Conservation (phyloP, 2,797 vertebrate genomes). For the Halcyon leucocephala region DNA sequence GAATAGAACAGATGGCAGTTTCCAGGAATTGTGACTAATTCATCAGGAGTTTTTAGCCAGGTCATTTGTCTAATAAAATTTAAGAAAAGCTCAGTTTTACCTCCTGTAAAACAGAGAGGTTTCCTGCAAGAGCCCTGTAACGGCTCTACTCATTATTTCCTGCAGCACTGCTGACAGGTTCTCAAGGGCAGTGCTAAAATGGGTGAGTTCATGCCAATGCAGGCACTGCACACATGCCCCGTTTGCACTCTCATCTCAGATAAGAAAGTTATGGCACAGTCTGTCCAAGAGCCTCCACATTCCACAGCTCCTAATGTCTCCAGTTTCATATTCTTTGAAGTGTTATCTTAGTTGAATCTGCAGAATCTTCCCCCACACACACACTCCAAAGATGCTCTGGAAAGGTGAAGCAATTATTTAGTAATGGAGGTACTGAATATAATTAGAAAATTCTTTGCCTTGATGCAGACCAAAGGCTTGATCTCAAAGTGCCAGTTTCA, state of each 20-base stretch:
- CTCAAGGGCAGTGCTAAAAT: background rate
- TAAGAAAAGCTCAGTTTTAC: background rate
- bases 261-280: background rate
- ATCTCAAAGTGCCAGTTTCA: background rate
- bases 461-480: background rate
- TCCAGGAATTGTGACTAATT: background rate
- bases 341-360: background rate
- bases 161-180: background rate
- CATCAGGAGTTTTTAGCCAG: background rate
- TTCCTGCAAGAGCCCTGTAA: background rate
- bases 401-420: background rate
- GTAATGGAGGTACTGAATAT: background rate
- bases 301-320: background rate
- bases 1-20: background rate
- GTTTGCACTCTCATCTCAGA: background rate
- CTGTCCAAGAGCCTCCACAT: background rate
- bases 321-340: background rate
- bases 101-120: background rate
- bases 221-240: accelerated
- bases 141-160: background rate
- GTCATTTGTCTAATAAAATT: background rate
- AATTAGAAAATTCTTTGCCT: background rate
- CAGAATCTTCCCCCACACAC: background rate
- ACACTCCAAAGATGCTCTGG: background rate
- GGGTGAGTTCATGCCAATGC: background rate